Base-by-base conservation (phyloP, 2,113 vertebrate species). In the Pteronura brasiliensis region DNA sequence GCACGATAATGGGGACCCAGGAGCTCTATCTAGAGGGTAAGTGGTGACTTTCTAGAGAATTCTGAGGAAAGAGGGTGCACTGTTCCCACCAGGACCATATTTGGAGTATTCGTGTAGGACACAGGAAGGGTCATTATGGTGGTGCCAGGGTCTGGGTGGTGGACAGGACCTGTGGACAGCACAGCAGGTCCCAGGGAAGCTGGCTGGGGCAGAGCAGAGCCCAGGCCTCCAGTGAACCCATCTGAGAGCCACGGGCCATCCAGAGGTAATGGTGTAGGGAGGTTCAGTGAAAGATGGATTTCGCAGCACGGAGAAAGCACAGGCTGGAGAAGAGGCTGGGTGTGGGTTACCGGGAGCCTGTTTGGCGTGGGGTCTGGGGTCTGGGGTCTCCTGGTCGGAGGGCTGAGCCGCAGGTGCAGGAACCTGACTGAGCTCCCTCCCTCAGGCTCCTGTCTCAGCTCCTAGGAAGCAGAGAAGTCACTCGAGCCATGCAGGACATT, bases 221-320 rank as follows among this genome's bases (percentile, higher is more conserved):
- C 13, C 11, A 21, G 42, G 20, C 6, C 65, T 5, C 0, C 25
- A 25, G 0, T 13, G 42, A 7, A 2, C 13, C 3, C 0, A 2
- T 3, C 42, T 6, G 18, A 57, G 20, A 6, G 18, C 3, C 15
- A 1, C 69, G 3, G 27, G 59, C 0, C 1, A 25, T 17, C 14
- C n/a, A 10, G 4, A 36, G 8, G 34, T 15, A 1, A 76, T 25
- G 1, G 72, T 25, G 27, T 0, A 15, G 18, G 21, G 42, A 10
- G 4, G 21, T 36, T 36, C n/a, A 15, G 47, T 0, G 25, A 36
- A 27, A n/a, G 44, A 9, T 8, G 7, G 9, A 18, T 39, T 29
- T 82, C 17, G n/a, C 12, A 3, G 20, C 10, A 1, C 8, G 55
- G 63, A 42, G 11, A 23, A 14, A 83, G 42, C 14, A 1, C 1